Base-by-base conservation (phyloP, 2,888 invertebrate species). In the Griposia aprilina region DNA sequence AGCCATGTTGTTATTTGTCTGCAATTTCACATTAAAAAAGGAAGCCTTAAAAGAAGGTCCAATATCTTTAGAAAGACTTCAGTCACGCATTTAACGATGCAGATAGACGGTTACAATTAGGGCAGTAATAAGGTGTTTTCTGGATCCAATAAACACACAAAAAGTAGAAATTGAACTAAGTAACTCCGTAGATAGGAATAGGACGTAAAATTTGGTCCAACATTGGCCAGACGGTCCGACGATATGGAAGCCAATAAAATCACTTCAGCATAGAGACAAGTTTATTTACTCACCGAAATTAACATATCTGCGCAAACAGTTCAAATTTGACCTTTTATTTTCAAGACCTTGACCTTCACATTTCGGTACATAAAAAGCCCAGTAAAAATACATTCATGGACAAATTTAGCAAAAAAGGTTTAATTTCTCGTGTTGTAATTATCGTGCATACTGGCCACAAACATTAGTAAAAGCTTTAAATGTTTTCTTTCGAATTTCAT, bases 271-370 rank as follows among this genome's bases (percentile, higher is more conserved):
- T 48, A 36, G 6, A 50, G 11, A 55, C 72, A 41, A 60, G 30
- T 55, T 23, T 55, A 66, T 80, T 67, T 52, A 52, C 74, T 45
- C 57, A 15, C 36, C 5, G 23, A 66, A 60, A 73, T 85, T 63
- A 81, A 73, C 76, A 74, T 73, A 62, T 45, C 45, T 63, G 48
- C 76, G 73, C 67, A 74, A 83, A 85, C 23, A 70, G 48, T 76
- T 62, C 76, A 71, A 85, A 76, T 83, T 70, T 70, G 69, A 76
- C 73, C 59, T 78, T 78, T 72, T 52, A 36, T 36, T 45, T 72
- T 52, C 5, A 69, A 79, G 20, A 30, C 41, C 15, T 45, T 57
- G 41, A 45, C 81, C 74, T 62, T 71, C 36, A 55, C 2, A 57
- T 63, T 55, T 67, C 3, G 3, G 41, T 55, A 23, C 23, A 23